Evolutionary conservation across 2,888 invertebrate species (phyloP), one percentile per base, ranked within the genome.

Genomic region (Timandra comae): DNA sequence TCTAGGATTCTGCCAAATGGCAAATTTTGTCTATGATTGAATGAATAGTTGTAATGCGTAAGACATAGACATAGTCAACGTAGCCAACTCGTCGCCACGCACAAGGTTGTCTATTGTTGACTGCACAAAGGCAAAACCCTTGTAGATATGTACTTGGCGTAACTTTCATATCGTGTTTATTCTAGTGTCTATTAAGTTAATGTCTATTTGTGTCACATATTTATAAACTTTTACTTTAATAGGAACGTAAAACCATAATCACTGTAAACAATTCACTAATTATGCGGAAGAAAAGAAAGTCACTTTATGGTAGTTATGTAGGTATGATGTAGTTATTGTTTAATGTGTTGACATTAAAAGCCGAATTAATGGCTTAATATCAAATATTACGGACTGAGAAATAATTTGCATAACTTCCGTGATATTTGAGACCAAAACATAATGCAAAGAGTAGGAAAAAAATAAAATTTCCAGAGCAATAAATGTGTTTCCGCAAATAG

Each of bases 21-120:
- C n/a, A n/a, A 49, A 63, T 53, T 56, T 41, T 49, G 46, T 44
- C 50, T 55, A 63, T 68, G 66, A 72, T 73, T 70, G 64, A 54
- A 63, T 68, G 65, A 72, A 75, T 70, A 64, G 46, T 42, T 43
- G 36, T 43, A 49, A 46, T 53, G 49, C 52, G 63, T 60, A 58
- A 54, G 49, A 51, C 53, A 6, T 6, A 47, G 41, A 49, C 32
- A 47, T 52, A 53, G 56, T 51, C 53, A 59, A 54, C 52, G 49
- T 59, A 75, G 67, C 64, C 71, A 52, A 58, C 39, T 41, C 46
- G 70, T 54, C 68, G 64, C 62, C 63, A 33, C 34, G 41, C 38
- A 46, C 64, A 64, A 70, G 60, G 65, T 47, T 63, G 44, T 43
- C 48, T 49, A 58, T 65, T 63, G 60, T 63, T 50, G 42, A 39